These are phyloP conservation scores for Galaxias olidus DNA, from an alignment of 2,797 vertebrate genomes.

Conservation along the genomic window DNA sequence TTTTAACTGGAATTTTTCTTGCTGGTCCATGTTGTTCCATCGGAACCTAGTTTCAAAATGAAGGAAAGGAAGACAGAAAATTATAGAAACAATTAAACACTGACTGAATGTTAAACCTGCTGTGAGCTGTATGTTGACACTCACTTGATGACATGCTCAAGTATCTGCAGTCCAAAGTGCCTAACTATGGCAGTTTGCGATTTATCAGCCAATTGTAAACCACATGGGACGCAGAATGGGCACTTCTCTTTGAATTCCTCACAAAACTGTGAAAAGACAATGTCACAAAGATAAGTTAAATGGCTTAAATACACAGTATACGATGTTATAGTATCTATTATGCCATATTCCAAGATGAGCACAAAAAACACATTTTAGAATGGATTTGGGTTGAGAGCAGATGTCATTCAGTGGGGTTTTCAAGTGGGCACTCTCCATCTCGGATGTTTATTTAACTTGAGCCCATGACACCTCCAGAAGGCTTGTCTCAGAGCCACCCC, in stretches of 20 bases:
- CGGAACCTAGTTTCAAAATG: constrained; percentile 77
- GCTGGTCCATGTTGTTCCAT: constrained; percentile 92
- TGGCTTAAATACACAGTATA: too few species aligned
- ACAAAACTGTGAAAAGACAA: constrained; percentile 81
- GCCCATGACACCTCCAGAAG: too few species aligned
- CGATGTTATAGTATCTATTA: too few species aligned
- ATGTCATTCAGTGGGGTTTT: too few species aligned
- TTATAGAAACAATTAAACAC: background rate
- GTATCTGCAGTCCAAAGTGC: constrained; percentile 95
- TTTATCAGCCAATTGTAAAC: constrained; percentile 89
- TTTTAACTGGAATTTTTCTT: constrained; percentile 92
- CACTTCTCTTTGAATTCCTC: constrained; percentile 98
- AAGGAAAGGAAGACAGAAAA: background rate
- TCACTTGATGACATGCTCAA: constrained; percentile 98
- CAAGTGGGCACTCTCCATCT: too few species aligned
- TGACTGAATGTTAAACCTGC: background rate
- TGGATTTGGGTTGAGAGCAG: too few species aligned
- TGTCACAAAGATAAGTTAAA: too few species aligned
- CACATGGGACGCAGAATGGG: constrained; percentile 89
- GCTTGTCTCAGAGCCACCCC: too few species aligned
- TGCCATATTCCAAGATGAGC: too few species aligned
- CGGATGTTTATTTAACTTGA: too few species aligned
- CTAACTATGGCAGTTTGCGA: constrained; percentile 87
- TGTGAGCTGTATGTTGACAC: constrained; percentile 38
- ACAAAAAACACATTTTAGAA: too few species aligned